Conservation (phyloP, 1,140 invertebrate species). For the Xylocopa sonorina region DNA sequence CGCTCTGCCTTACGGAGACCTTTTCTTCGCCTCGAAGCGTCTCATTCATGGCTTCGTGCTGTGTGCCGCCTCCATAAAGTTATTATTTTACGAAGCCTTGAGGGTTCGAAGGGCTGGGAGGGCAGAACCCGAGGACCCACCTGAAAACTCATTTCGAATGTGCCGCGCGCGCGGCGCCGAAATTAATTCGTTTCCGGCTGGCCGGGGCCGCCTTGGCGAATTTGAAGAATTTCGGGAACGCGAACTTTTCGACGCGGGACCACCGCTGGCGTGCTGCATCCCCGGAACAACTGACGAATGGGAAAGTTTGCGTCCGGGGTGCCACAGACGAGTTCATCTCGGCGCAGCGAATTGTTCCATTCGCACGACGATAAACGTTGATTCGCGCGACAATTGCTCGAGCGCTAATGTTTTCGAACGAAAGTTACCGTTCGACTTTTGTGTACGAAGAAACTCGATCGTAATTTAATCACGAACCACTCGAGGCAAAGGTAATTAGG, state of each 20-base stretch:
- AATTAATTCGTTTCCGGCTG: conserved; percentile 44
- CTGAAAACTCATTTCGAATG: conserved; percentile 43
- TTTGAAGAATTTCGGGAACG: conserved; percentile 33
- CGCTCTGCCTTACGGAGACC: conserved; percentile 19
- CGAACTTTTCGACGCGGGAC: neutral
- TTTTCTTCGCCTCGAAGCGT: conserved; percentile 53
- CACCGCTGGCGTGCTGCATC: too few species aligned
- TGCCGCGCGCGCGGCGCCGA: conserved; percentile 9
- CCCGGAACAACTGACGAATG: neutral
- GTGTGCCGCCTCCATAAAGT: conserved; percentile 59
- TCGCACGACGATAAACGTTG: neutral
- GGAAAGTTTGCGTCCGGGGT: neutral
- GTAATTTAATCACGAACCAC: too few species aligned
- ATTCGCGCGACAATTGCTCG: neutral
- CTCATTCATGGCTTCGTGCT: conserved; percentile 32
- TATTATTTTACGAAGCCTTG: conserved; percentile 68
- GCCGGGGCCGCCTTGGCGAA: conserved; percentile 12
- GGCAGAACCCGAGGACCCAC: neutral
- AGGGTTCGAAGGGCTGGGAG: neutral
- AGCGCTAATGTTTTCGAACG: neutral
- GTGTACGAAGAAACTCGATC: too few species aligned
- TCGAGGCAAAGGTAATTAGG: too few species aligned
- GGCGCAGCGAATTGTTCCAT: neutral
- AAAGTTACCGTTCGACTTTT: too few species aligned
- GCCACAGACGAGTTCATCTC: neutral